Conservation (phyloP, 2,888 invertebrate species). For the Hydriomena furcata region DNA sequence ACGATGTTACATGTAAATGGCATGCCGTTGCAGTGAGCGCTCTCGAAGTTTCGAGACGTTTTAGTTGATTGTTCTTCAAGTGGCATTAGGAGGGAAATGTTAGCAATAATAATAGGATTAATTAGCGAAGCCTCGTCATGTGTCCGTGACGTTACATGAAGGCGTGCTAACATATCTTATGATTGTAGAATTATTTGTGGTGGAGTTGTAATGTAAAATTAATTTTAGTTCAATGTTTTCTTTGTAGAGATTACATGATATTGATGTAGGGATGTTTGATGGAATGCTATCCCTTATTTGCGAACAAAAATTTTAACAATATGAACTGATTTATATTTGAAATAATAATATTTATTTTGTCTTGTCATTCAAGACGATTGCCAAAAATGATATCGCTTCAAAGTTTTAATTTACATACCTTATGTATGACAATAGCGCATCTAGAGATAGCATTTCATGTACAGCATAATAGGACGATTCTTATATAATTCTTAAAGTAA, state of each 20-base stretch:
- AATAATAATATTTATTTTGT: conserved; percentile 24
- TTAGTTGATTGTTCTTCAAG: conserved; percentile 45
- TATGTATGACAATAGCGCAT: conserved; percentile 31
- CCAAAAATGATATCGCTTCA: conserved; percentile 1
- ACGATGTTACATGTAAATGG: conserved; percentile 7
- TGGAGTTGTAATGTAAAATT: conserved; percentile 65
- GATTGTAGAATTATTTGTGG: conserved; percentile 62
- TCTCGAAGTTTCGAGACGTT: conserved; percentile 32
- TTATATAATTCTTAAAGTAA: conserved; percentile 83
- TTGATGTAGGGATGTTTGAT: conserved; percentile 63
- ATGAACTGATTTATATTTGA: conserved; percentile 7
- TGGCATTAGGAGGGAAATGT: conserved; percentile 58
- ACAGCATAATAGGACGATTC: conserved; percentile 74
- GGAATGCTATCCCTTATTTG: conserved; percentile 64
- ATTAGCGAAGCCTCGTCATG: conserved; percentile 57
- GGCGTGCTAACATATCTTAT: conserved; percentile 77
- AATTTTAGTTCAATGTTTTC: conserved; percentile 79
- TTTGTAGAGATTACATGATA: conserved; percentile 77
- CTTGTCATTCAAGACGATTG: conserved; percentile 25
- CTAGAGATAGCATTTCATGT: conserved; percentile 60
- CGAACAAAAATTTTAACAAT: conserved; percentile 11
- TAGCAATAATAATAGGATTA: conserved; percentile 72
- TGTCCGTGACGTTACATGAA: conserved; percentile 34
- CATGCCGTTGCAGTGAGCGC: conserved; percentile 31
- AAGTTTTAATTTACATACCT: conserved; percentile 31